Evolutionary conservation across 2,888 invertebrate genomes (phyloP).

Genomic region (Parnassius orleans): DNA sequence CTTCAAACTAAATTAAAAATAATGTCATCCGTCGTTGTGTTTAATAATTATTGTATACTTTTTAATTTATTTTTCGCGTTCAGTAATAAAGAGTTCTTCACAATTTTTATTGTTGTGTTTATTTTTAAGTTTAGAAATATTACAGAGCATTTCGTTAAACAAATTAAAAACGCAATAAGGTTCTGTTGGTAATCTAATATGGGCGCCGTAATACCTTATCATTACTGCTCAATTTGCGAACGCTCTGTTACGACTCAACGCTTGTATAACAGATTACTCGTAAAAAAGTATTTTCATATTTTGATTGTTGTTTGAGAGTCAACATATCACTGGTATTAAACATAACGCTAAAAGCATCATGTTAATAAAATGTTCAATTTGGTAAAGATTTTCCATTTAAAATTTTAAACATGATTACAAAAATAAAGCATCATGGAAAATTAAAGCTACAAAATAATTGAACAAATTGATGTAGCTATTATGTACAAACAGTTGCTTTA

Average conservation of each 20-base stretch:
- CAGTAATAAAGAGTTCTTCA: background rate
- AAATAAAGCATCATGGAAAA: background rate
- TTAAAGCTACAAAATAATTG: too few species aligned
- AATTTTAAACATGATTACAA: background rate
- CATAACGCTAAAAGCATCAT: background rate
- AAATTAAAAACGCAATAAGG: too few species aligned
- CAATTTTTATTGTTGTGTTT: too few species aligned
- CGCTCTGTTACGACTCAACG: too few species aligned
- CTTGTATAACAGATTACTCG: too few species aligned
- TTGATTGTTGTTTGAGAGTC: too few species aligned
- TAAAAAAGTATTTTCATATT: too few species aligned
- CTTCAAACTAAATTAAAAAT: slow-evolving; percentile 9
- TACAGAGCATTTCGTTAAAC: too few species aligned
- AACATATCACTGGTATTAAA: background rate
- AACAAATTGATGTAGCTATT: slow-evolving; percentile 27
- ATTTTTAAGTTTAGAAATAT: too few species aligned
- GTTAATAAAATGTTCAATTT: background rate
- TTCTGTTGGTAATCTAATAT: too few species aligned
- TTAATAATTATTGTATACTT: background rate
- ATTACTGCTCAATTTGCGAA: too few species aligned
- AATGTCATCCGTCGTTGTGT: slow-evolving; percentile 5
- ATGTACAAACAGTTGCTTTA: slow-evolving; percentile 33
- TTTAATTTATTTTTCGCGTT: background rate
- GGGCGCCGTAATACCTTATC: too few species aligned
- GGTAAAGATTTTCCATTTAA: slow-evolving; percentile 5